Evolutionary conservation across 1,140 invertebrate species (phyloP), one percentile per base, ranked within the genome.

Genomic region (Vanessa atalanta): DNA sequence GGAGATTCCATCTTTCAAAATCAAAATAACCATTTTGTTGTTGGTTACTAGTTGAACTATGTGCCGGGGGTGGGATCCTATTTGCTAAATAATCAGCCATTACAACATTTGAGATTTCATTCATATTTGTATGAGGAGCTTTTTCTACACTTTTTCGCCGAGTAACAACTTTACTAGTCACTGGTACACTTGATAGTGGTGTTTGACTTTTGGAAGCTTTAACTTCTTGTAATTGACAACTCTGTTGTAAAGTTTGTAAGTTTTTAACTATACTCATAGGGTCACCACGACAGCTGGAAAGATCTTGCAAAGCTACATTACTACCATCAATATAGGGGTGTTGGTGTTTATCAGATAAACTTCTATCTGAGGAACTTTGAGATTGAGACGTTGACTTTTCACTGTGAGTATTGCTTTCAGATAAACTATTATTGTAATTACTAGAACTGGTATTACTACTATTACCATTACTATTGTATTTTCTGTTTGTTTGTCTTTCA

Each of bases 191-290:
- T 61, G 87, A 76, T 48, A 76, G 55, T 69, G 84, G 74, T 14
- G 83, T 70, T 82, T 83, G 92, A 77, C 75, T 85, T 83, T 92
- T 91, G 76, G 87, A 90, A 23, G 89, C 82, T 85, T 94, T 94
- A 57, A 92, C 83, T 60, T 89, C 88, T 84, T 94, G 93, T 76
- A 95, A 83, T 80, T 95, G 94, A 89, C 95, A 95, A 77, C 93
- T 94, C 81, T 94, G 92, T 82, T 94, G 94, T 74, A 95, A 94
- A 77, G 94, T 89, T 88, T 95, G 95, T 70, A 96, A 90, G 88
- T 95, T 96, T 88, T 96, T 96, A 16, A 96, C 95, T 81, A 96
- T 95, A 86, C 94, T 95, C 95, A 96, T 96, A 8, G 95, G 95
- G 81, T 96, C 96, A 26, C 95, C 95, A 63, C 95, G 89, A 87